phyloP scores from a whole-genome alignment of 2,888 invertebrate species.

The Asteroscopus sphinx region DNA sequence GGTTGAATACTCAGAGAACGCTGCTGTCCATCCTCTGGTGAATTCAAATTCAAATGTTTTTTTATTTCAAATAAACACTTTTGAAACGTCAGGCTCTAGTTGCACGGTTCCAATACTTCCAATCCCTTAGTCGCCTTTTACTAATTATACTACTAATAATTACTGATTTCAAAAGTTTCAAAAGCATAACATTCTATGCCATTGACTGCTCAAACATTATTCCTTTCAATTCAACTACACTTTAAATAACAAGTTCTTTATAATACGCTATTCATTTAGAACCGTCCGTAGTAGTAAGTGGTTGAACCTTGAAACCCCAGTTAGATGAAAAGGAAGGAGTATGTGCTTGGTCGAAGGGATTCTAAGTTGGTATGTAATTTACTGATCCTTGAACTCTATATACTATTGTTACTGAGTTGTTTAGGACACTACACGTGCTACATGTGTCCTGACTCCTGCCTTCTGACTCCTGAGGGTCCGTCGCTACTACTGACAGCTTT shows the following conservation, averaged over 20 bases:
- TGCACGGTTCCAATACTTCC: too few relatives aligned
- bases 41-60: too few relatives aligned
- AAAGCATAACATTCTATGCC: too few relatives aligned
- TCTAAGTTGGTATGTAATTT: conserved; percentile 30
- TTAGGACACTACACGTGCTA: conserved; percentile 4
- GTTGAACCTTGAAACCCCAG: conserved; percentile 16
- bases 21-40: too few relatives aligned
- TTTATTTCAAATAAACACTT: too few relatives aligned
- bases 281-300: background rate
- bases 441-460: too few relatives aligned
- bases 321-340: conserved; percentile 19
- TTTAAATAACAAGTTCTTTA: background rate
- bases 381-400: conserved; percentile 43
- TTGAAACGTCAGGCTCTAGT: too few relatives aligned
- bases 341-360: conserved; percentile 34
- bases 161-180: too few relatives aligned
- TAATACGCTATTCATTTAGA: background rate
- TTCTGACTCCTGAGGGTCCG: background rate
- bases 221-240: background rate
- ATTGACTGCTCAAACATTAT: too few relatives aligned
- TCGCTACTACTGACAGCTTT: conserved; percentile 8
- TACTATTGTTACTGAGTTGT: conserved; percentile 32
- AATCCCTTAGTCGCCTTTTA: too few relatives aligned
- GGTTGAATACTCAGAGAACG: too few relatives aligned
- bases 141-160: too few relatives aligned